Evolutionary conservation across 2,113 vertebrate species (phyloP), one percentile per base, ranked within the genome.

Genomic region (Clarias macrocephalus): DNA sequence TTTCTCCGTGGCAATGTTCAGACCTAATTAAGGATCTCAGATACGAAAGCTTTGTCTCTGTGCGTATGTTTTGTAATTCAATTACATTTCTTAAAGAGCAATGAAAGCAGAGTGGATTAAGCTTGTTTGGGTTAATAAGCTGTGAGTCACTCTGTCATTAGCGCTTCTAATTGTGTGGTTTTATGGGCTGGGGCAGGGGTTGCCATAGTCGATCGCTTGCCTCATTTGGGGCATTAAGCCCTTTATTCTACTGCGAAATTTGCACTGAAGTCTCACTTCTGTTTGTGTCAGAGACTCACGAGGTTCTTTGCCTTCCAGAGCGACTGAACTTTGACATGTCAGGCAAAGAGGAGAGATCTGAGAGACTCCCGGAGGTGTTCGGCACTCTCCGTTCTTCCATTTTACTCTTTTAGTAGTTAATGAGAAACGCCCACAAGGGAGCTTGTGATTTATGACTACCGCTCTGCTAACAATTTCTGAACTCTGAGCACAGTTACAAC

Each of bases 371-470:
- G 77, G 59, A 86, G 87, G 89, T 84, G 89, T 87, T 42, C 16
- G 4, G 21, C 57, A 88, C 52, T 84, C 72, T 90, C 88, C 37
- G 52, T 75, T 89, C 30, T n/a, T 30, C 82, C 33, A 62, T 60
- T 42, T 85, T 82, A 87, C 60, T 80, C 88, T 92, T 93, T 93
- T 93, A 94, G 93, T 92, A 93, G 93, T 93, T 93, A 93, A 93
- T 91, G 90, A 91, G 89, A 92, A 91, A 90, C 77, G 25, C 85
- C 30, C 79, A 65, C 65, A 59, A 0, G 65, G 86, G 75, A 77
- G 85, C 89, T 92, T 76, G 92, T 94, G 93, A 95, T 95, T 94
- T 91, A 94, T 92, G 90, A 90, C 90, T 90, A 94, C 87, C 89
- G 89, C 88, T 88, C 90, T 83, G 91, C 92, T 92, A 94, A 94